phyloP scores from a whole-genome alignment of 2,888 invertebrate genomes.

The Archips crataeganus region DNA sequence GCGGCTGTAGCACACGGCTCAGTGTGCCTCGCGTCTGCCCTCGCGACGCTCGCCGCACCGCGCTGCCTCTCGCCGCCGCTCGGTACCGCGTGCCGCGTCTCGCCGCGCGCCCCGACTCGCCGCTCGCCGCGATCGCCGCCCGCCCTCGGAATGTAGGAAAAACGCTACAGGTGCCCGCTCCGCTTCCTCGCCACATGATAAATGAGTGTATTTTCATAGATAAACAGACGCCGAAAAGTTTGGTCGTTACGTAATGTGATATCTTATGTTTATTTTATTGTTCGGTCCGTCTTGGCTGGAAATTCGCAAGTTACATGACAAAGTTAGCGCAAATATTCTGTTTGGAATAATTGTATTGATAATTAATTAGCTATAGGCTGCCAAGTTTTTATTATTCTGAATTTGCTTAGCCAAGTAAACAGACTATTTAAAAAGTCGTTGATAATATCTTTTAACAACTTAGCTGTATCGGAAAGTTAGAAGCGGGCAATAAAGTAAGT shows the following conservation, averaged over 20 bases:
- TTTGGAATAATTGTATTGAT: constrained; percentile 50
- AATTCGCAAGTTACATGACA: constrained; percentile 13
- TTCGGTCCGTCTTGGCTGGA: neutral
- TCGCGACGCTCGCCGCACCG: constrained; percentile 41
- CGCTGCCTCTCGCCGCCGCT: constrained; percentile 26
- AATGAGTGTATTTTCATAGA: constrained; percentile 66
- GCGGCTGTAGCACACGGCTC: constrained; percentile 60
- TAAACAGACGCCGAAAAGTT: constrained; percentile 59
- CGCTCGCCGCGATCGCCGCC: constrained; percentile 29
- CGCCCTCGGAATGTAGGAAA: constrained; percentile 56
- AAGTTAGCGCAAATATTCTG: constrained; percentile 8
- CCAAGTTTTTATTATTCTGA: neutral
- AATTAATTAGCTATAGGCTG: constrained; percentile 16
- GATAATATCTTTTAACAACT: neutral
- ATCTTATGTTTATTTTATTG: constrained; percentile 20
- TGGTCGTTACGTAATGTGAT: constrained; percentile 33
- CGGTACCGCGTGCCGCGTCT: constrained; percentile 19
- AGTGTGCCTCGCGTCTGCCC: constrained; percentile 54
- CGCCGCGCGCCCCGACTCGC: constrained; percentile 35
- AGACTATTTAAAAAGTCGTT: neutral
- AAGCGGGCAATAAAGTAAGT: neutral
- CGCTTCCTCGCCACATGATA: constrained; percentile 62
- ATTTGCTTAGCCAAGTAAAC: neutral
- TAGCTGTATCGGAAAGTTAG: constrained; percentile 4
- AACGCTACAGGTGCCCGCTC: constrained; percentile 72